Percentiles rank a stretch among this genome's conserved stretches.
Conservation (phyloP, 2,797 vertebrate genomes). For the Thripadectes ignobilis region DNA sequence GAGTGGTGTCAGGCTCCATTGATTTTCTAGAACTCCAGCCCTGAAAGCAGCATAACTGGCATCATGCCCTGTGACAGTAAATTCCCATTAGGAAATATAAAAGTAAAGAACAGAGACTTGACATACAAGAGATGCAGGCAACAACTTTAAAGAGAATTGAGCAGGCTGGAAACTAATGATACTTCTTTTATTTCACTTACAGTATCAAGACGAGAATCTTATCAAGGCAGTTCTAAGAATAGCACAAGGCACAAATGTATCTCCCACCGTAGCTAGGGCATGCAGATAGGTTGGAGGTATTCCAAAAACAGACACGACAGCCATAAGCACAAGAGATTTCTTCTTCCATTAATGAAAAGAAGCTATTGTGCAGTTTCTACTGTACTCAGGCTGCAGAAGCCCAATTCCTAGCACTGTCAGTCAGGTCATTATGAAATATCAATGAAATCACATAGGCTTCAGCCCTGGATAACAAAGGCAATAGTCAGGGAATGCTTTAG, state of each 20-base stretch:
- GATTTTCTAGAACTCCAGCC: neutral
- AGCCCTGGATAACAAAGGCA: neutral
- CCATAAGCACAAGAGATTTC: constrained; percentile 67
- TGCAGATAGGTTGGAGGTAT: constrained; percentile 19
- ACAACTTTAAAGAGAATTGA: neutral
- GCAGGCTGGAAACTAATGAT: neutral
- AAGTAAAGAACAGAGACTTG: neutral
- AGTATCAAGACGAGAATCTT: neutral
- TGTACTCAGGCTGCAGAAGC: constrained; percentile 34
- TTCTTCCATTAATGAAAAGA: constrained; percentile 64
- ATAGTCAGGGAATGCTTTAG: neutral
- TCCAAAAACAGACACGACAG: constrained; percentile 36
- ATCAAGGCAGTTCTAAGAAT: constrained; percentile 25
- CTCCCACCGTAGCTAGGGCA: constrained; percentile 2
- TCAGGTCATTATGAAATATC: constrained; percentile 21
- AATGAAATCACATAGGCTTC: constrained; percentile 38
- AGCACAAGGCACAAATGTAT: constrained; percentile 7
- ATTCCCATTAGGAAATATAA: neutral
- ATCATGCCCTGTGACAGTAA: neutral
- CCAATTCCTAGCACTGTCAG: constrained; percentile 59
- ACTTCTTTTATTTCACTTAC: constrained; percentile 20
- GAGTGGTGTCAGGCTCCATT: neutral
- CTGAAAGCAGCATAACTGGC: neutral
- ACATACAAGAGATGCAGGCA: neutral
- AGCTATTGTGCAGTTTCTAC: constrained; percentile 58